Evolutionary conservation across 2,797 vertebrate genomes (phyloP).

Genomic region (Babyrousa celebensis): DNA sequence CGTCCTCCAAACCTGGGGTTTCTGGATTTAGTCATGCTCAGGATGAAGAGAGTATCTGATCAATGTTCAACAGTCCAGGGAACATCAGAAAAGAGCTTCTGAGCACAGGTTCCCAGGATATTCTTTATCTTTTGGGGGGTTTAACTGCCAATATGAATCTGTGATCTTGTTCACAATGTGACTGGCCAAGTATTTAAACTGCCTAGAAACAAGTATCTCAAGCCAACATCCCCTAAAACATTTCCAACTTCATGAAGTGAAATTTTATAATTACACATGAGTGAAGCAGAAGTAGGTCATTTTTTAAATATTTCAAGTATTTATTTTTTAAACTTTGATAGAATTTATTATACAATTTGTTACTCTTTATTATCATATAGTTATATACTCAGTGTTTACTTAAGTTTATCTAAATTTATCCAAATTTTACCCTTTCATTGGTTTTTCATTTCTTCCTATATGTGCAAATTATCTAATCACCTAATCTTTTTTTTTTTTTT

Average conservation of each 20-base stretch:
- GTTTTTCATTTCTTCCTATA: neutral
- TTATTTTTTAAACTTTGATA: neutral
- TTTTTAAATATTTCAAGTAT: neutral
- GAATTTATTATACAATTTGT: neutral
- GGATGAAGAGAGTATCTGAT: neutral
- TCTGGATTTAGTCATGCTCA: neutral
- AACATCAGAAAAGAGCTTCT: constrained; percentile 59
- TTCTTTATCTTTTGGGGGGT: neutral
- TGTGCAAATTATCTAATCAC: neutral
- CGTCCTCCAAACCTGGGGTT: neutral
- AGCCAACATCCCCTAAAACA: neutral
- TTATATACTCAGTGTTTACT: neutral
- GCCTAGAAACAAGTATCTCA: constrained; percentile 51
- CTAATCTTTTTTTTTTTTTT: no score
- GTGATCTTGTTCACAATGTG: constrained; percentile 58
- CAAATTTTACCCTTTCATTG: neutral
- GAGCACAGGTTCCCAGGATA: constrained; percentile 33
- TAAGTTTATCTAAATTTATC: neutral
- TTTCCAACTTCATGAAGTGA: neutral
- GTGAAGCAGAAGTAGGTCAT: neutral
- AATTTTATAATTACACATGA: neutral
- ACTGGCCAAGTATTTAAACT: constrained; percentile 71
- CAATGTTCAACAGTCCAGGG: constrained; percentile 46
- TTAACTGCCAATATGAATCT: constrained; percentile 69
- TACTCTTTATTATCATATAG: neutral